phyloP scores from a whole-genome alignment of 2,888 invertebrate genomes.

The Molorchus minor region DNA sequence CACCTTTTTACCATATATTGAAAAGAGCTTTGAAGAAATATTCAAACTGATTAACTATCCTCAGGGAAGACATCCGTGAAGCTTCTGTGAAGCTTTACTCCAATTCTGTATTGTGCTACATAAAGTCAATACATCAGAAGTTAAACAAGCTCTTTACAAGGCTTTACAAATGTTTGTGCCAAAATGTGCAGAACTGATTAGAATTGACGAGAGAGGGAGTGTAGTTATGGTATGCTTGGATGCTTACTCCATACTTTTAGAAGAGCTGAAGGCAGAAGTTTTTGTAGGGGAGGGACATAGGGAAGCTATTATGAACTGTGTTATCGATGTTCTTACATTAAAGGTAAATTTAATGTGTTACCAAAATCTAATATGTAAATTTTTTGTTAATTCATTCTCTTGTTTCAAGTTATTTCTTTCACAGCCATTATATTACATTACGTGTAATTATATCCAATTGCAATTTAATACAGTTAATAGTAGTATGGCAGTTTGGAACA shows the following conservation, averaged over 20 bases:
- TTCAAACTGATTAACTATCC: conserved; percentile 76
- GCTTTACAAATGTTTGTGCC: conserved; percentile 71
- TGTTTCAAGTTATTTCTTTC: too few species aligned
- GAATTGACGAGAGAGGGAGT: conserved; percentile 70
- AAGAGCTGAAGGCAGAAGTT: conserved; percentile 69
- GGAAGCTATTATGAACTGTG: conserved; percentile 73
- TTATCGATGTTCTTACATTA: conserved; percentile 72
- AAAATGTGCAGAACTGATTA: conserved; percentile 73
- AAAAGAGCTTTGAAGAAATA: conserved; percentile 74
- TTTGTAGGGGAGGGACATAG: conserved; percentile 70
- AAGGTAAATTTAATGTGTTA: conserved; percentile 61
- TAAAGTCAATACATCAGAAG: conserved; percentile 68
- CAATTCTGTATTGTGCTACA: conserved; percentile 72
- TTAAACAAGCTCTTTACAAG: conserved; percentile 66
- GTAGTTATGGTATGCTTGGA: conserved; percentile 77
- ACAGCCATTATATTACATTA: too few species aligned
- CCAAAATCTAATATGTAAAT: background rate
- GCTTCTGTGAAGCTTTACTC: conserved; percentile 72
- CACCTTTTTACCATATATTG: conserved; percentile 75
- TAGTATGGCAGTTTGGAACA: too few species aligned
- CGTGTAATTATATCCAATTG: too few species aligned
- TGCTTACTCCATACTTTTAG: conserved; percentile 70
- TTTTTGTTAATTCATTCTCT: conserved; percentile 26
- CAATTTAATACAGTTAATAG: too few species aligned
- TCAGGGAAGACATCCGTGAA: conserved; percentile 73